Base-by-base conservation (phyloP, 1,140 invertebrate genomes). In the Alviniconcha marisindica region DNA sequence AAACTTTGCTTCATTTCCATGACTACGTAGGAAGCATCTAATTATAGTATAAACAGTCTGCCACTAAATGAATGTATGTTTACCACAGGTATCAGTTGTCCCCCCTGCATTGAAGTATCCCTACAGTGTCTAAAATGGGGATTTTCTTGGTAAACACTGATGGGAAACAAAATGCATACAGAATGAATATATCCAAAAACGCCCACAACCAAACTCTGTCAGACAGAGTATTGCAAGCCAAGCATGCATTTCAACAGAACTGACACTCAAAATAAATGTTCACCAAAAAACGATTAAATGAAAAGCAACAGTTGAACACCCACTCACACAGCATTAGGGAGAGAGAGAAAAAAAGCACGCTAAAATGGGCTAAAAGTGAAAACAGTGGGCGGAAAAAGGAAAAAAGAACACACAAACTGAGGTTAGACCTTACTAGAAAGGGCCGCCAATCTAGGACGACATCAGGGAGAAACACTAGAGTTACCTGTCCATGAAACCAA, bases 401-500 rank as follows among this genome's bases (percentile, higher is more conserved):
- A 28, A 24, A 33, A 12, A 33, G 12, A 66, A 15, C 12, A 66
- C 12, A 28, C 63, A 66, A 66, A n/a, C 31, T 12, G 33, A 66
- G 63, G 63, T 66, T 66, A 1, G 28, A 18, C 63, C 63, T 10
- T n/a, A 28, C 63, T 33, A 66, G 24, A 66, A 33, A 33, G 28
- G 28, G 63, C 24, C 12, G 12, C 24, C n/a, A 24, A 4, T 28
- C 28, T 12, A 66, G 63, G 28, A 1, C 10, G 5, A 36, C 63
- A 36, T 18, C 4, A 4, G 14, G 18, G 1, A 40, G 69, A 40
- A 40, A 4, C 14, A 10, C 69, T 33, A 40, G 69, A 24, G 56
- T 71, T 71, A 71, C 69, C 69, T 71, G 24, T 71, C 18, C 2
- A 71, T 71, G 15, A 40, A 2, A 71, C 69, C 69, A 40, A 71